Percentiles rank a stretch among this genome's conserved stretches.
Evolutionary conservation across 2,113 vertebrate genomes (phyloP).

Genomic region (Mormyrus lacerda): DNA sequence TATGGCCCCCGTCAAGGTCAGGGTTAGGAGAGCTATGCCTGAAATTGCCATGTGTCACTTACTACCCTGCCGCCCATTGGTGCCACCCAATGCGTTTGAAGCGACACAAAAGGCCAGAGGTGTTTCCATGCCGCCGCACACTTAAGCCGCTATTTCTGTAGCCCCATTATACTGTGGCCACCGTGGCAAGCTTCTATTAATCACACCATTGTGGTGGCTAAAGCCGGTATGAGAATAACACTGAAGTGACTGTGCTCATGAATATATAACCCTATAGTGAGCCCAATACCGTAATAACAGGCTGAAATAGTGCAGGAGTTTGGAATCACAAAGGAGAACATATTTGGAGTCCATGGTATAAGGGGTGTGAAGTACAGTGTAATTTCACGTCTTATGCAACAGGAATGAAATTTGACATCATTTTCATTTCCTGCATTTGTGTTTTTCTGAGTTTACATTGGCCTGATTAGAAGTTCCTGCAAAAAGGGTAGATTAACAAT

Average conservation of each 20-base stretch:
- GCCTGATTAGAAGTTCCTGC: not conserved
- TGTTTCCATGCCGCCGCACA: constrained; percentile 85
- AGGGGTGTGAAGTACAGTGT: not conserved
- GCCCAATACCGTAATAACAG: not conserved
- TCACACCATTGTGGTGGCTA: not conserved
- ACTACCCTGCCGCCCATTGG: constrained; percentile 76
- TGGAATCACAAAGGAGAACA: not conserved
- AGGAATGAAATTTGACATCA: not conserved
- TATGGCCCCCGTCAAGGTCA: constrained; percentile 94
- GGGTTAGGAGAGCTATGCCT: constrained; percentile 87
- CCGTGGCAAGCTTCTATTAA: constrained; percentile 18
- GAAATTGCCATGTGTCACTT: constrained; percentile 91
- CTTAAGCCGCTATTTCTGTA: constrained; percentile 89
- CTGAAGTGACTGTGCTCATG: not conserved
- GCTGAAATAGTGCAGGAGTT: not conserved
- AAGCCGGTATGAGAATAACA: not conserved
- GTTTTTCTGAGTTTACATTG: not conserved
- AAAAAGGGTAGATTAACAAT: not conserved
- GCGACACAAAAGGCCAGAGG: constrained; percentile 98
- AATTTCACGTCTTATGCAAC: not conserved
- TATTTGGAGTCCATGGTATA: not conserved
- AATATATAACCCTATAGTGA: not conserved
- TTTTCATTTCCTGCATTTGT: not conserved
- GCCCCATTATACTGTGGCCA: constrained; percentile 65
- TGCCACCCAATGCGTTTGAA: constrained; percentile 70